Conservation (phyloP, 2,113 vertebrate genomes). For the Apodemus speciosus region DNA sequence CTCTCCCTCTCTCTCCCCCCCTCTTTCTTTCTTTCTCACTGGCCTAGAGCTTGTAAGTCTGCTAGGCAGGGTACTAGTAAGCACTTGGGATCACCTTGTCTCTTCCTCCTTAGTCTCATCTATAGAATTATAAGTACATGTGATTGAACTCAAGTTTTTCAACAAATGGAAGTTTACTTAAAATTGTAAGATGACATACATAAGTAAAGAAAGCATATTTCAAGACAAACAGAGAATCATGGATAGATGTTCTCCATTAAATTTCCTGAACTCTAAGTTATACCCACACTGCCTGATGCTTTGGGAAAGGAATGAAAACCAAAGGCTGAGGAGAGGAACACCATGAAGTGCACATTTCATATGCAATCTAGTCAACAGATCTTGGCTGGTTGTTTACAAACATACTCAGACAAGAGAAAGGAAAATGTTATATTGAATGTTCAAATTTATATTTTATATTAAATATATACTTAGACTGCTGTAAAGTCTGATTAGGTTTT, state of each 20-base stretch:
- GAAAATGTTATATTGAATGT: conserved; percentile 53
- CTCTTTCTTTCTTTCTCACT: not conserved
- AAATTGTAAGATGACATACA: conserved; percentile 85
- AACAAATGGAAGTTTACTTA: conserved; percentile 88
- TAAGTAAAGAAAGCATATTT: conserved; percentile 83
- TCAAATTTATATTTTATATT: conserved; percentile 53
- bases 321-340: not conserved
- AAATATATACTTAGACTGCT: not conserved
- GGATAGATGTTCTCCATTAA: conserved; percentile 57
- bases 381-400: conserved; percentile 43
- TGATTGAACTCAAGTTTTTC: not conserved
- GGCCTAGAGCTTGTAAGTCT: not conserved
- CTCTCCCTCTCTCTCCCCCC: no score
- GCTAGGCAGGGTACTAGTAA: not conserved
- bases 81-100: not conserved
- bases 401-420: conserved; percentile 35
- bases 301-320: conserved; percentile 35
- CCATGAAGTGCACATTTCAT: conserved; percentile 48
- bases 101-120: not conserved
- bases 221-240: conserved; percentile 67
- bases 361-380: conserved; percentile 50
- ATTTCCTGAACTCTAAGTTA: conserved; percentile 44
- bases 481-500: conserved; percentile 60
- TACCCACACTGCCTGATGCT: conserved; percentile 53
- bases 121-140: not conserved